Percentiles rank a stretch among this genome's conserved stretches.
Conservation (phyloP, 2,797 vertebrate species). For the Lithobates pipiens region DNA sequence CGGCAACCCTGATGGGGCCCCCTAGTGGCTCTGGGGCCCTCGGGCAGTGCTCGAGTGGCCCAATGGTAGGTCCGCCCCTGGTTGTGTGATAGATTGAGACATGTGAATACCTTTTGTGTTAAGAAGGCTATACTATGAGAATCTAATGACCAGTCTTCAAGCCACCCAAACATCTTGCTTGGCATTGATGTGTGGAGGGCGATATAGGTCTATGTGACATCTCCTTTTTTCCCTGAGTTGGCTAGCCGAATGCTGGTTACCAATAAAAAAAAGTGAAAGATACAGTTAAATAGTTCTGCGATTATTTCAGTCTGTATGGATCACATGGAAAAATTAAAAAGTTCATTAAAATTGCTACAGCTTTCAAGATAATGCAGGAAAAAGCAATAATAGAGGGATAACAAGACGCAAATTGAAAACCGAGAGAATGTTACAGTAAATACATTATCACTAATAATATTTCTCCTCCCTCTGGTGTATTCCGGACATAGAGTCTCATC, state of each 20-base stretch:
- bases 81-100: too few relatives aligned
- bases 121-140: too few relatives aligned
- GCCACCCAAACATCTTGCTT: too few relatives aligned
- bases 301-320: neutral
- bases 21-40: too few relatives aligned
- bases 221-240: neutral
- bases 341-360: constrained; percentile 10
- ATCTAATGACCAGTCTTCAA: too few relatives aligned
- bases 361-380: constrained; percentile 9
- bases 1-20: too few relatives aligned
- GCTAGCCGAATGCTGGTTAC: neutral
- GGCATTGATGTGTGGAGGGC: neutral
- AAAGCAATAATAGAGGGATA: constrained; percentile 34
- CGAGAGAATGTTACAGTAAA: constrained; percentile 54
- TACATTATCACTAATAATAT: constrained; percentile 45
- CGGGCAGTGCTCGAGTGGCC: too few relatives aligned
- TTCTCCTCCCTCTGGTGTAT: constrained; percentile 15
- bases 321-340: constrained; percentile 1
- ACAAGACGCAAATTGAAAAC: constrained; percentile 21
- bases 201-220: too few relatives aligned
- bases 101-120: too few relatives aligned
- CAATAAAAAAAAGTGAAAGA: neutral
- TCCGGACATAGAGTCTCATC: constrained; percentile 42
- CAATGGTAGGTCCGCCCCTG: too few relatives aligned
- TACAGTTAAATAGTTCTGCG: neutral